Percentiles rank a stretch among this genome's conserved stretches.
phyloP scores from a whole-genome alignment of 2,113 vertebrate genomes.

The Nerophis ophidion region DNA sequence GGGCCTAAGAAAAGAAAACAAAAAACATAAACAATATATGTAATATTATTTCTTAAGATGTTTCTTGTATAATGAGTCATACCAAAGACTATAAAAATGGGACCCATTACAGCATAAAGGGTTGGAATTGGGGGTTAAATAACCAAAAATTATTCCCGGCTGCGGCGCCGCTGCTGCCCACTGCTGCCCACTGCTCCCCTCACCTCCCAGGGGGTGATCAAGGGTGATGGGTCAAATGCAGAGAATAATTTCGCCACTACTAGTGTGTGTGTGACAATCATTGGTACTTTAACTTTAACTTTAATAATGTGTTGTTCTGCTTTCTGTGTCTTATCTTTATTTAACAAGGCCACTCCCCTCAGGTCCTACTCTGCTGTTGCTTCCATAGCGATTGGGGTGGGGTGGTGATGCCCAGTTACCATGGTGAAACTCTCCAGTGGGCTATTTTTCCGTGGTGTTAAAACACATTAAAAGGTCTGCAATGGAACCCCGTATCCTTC shows the following conservation, averaged over 20 bases:
- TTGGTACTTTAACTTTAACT: too few species aligned
- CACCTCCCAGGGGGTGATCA: too few species aligned
- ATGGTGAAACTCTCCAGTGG: conserved; percentile 28
- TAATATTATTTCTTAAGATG: neutral
- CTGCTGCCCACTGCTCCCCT: too few species aligned
- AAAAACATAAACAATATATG: neutral
- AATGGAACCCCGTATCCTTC: neutral
- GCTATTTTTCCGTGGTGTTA: neutral
- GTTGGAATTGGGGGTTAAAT: too few species aligned
- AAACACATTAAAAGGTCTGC: neutral
- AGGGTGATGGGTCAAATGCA: too few species aligned
- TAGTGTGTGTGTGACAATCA: too few species aligned
- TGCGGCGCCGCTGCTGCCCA: too few species aligned
- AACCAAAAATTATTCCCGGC: too few species aligned
- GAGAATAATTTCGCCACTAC: too few species aligned
- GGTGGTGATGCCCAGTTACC: conserved; percentile 33
- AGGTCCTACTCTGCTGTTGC: conserved; percentile 39
- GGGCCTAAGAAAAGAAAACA: neutral
- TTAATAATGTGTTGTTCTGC: conserved; percentile 2
- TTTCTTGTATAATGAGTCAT: neutral
- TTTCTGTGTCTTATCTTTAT: conserved; percentile 1
- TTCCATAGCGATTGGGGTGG: conserved; percentile 7
- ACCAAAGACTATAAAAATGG: too few species aligned
- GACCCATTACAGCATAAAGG: too few species aligned
- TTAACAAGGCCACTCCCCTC: conserved; percentile 15